Evolutionary conservation across 2,113 vertebrate genomes (phyloP).

Genomic region (Antigone vipio): DNA sequence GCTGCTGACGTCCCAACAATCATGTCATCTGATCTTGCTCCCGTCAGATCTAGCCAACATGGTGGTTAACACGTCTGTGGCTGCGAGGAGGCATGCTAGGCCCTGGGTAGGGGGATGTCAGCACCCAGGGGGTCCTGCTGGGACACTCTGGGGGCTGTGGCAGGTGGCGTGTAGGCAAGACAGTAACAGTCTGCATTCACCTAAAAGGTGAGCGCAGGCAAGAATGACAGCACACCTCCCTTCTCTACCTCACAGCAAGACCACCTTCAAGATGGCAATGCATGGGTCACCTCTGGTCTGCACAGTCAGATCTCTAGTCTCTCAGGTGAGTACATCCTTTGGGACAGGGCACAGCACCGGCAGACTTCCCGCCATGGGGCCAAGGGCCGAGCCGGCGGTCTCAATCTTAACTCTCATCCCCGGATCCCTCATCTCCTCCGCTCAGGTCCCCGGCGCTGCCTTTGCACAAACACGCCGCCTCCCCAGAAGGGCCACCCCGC

Average conservation of each 20-base stretch:
- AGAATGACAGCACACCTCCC: background rate
- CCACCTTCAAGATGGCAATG: background rate
- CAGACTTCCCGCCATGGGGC: background rate
- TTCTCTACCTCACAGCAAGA: background rate
- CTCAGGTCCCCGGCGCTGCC: background rate
- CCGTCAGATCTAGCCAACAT: background rate
- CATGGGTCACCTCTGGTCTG: background rate
- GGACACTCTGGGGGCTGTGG: background rate
- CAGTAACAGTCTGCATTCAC: background rate
- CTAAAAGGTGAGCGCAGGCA: background rate
- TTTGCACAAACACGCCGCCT: background rate
- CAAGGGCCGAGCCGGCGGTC: background rate
- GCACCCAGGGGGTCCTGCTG: background rate
- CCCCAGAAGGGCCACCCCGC: background rate
- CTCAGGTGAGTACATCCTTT: background rate
- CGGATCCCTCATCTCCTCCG: background rate
- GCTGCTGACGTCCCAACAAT: background rate
- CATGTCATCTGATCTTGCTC: background rate
- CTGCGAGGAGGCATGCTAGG: background rate
- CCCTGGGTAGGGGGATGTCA: background rate
- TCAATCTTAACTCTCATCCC: background rate
- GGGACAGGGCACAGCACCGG: background rate
- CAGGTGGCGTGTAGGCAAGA: background rate
- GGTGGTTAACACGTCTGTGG: background rate
- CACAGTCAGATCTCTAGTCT: background rate